Conservation (phyloP, 2,888 invertebrate species). For the Halictus quadricinctus region DNA sequence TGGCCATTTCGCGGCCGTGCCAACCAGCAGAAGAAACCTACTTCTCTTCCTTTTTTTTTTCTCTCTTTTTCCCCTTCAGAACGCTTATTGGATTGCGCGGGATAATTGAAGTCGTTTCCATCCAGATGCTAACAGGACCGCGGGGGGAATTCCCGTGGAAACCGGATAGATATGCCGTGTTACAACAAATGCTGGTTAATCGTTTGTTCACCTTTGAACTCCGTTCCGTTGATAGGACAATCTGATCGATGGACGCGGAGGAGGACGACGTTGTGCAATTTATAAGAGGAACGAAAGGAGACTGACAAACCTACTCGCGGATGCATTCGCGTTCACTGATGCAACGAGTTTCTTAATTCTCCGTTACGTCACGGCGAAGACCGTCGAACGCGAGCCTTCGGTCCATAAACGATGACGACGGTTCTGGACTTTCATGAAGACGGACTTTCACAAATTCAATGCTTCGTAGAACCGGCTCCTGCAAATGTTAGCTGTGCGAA, state of each 20-base stretch:
- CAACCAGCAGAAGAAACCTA: constrained; percentile 2
- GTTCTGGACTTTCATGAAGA: neutral
- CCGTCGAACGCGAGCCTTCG: neutral
- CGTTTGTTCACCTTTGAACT: neutral
- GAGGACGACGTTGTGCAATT: neutral
- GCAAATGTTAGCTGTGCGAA: neutral
- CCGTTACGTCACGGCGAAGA: neutral
- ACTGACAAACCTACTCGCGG: neutral
- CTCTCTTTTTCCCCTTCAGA: neutral
- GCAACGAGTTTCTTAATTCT: neutral
- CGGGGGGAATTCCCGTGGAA: neutral
- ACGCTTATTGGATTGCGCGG: constrained; percentile 44
- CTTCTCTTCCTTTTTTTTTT: neutral
- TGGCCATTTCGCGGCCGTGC: constrained; percentile 29
- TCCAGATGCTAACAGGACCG: constrained; percentile 49
- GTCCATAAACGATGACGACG: neutral
- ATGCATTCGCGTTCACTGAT: neutral
- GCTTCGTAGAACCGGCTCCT: neutral
- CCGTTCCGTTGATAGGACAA: neutral
- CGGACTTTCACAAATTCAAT: neutral
- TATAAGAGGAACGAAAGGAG: constrained; percentile 5
- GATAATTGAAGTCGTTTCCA: constrained; percentile 40
- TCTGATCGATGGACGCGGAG: neutral
- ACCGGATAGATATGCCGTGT: neutral
- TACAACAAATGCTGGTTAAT: neutral